Evolutionary conservation across 1,140 invertebrate species (phyloP), one percentile per base, ranked within the genome.

Genomic region (Daktulosphaira vitifoliae): DNA sequence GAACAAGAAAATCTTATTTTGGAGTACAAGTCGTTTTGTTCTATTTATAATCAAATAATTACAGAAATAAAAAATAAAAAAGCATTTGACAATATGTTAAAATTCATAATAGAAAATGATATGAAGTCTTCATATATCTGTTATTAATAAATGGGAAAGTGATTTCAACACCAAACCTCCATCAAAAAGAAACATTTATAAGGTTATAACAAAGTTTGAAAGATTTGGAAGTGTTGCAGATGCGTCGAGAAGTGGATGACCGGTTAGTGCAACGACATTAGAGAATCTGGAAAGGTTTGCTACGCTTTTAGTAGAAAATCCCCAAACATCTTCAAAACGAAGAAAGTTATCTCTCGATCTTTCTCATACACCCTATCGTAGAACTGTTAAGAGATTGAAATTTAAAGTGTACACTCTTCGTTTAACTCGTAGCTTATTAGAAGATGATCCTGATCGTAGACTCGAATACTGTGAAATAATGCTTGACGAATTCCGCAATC

Each of bases 381-480:
- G 8, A 39, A 39, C n/a, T 48, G 44, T 16, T 5, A 48, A 48
- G n/a, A 48, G n/a, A 48, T n/a, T 48, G n/a, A 48, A 48, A 48
- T 48, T 48, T 20, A 48, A 48, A 20, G n/a, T 15, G n/a, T 48
- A 48, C 7, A 48, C n/a, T 15, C 44, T 20, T 5, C 44, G 44
- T 6, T 16, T 48, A 8, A 48, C 44, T 48, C 44, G 22, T 6
- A 20, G 44, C 6, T 16, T 48, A 16, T 16, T 48, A 16, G 44
- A 48, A 48, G 44, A 48, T 20, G 44, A 48, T 48, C 44, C 44
- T 48, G 44, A 48, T n/a, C n/a, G 44, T 16, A 15, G 44, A 6
- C n/a, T 48, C n/a, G 15, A 48, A 16, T 48, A 48, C 44, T 48
- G 44, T 20, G 44, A 48, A 48, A 16, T 48, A 20, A 48, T 48